These are phyloP conservation scores for Harpalus rubripes DNA, from an alignment of 2,888 invertebrate species.

Conservation along the genomic window DNA sequence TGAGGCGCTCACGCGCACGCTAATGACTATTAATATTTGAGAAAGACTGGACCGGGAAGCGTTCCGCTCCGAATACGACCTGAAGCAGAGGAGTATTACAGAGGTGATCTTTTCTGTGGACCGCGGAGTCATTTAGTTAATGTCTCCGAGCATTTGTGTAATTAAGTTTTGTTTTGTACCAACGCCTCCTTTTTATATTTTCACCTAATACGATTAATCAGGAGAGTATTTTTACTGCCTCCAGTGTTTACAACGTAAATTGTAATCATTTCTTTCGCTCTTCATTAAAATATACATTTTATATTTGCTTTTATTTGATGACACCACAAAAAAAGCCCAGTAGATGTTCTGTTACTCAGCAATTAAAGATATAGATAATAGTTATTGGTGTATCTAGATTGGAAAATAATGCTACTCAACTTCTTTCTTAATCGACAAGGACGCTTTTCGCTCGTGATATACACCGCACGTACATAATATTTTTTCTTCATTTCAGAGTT, in stretches of 20 bases:
- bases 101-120: constrained; percentile 14
- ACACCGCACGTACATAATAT: too few relatives aligned
- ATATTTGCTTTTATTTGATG: too few relatives aligned
- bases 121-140: constrained; percentile 25
- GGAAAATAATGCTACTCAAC: too few relatives aligned
- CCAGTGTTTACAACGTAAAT: not conserved
- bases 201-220: constrained; percentile 1
- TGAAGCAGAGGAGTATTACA: not conserved
- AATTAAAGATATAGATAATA: too few relatives aligned
- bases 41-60: constrained; percentile 21
- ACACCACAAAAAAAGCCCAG: too few relatives aligned
- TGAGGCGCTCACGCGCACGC: not conserved
- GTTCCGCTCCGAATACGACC: constrained; percentile 10
- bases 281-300: not conserved
- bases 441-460: too few relatives aligned
- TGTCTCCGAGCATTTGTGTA: constrained; percentile 25
- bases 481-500: too few relatives aligned
- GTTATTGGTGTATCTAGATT: too few relatives aligned
- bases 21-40: constrained; percentile 57
- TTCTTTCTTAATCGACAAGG: too few relatives aligned
- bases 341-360: too few relatives aligned
- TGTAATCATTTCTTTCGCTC: not conserved
- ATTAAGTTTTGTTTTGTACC: constrained; percentile 23
- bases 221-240: not conserved
- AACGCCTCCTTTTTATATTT: not conserved